Conservation (phyloP, 92 coral and sea anemone genomes). For the Ricordea florida region DNA sequence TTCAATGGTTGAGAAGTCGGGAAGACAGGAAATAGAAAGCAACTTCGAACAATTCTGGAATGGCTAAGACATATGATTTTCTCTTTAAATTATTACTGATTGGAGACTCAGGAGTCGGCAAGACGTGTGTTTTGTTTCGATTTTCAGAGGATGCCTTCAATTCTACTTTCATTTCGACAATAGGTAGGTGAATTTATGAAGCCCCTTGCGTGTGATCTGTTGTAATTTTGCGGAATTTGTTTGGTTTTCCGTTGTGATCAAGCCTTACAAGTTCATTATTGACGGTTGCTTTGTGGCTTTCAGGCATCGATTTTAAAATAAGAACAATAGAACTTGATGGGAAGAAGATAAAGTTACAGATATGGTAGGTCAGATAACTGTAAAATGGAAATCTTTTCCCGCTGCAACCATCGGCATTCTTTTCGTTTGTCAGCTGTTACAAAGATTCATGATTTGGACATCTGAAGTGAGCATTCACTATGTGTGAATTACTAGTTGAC, state of each 20-base stretch:
- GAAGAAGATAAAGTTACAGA: slow-evolving; percentile 97
- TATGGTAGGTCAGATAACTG: slow-evolving; percentile 72
- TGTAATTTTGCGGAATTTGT: slow-evolving; percentile 9
- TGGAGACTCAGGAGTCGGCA: slow-evolving; percentile 99
- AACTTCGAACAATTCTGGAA: slow-evolving; percentile 44
- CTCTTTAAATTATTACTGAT: slow-evolving; percentile 95
- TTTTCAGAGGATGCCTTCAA: slow-evolving; percentile 99
- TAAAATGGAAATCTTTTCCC: too few species aligned
- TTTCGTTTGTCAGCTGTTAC: too few species aligned
- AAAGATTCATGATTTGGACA: too few species aligned
- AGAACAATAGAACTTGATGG: slow-evolving; percentile 97
- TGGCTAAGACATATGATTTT: slow-evolving; percentile 99
- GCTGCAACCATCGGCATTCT: too few species aligned
- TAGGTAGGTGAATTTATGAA: slow-evolving; percentile 68
- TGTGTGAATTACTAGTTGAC: too few species aligned
- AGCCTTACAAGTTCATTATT: background rate
- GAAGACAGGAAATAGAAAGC: slow-evolving; percentile 13
- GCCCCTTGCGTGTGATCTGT: background rate
- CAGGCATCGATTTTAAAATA: slow-evolving; percentile 98
- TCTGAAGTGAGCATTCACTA: too few species aligned
- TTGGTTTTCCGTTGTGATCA: slow-evolving; percentile 4
- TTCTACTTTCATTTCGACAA: slow-evolving; percentile 97
- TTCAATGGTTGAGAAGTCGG: slow-evolving; percentile 46
- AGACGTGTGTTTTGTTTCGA: slow-evolving; percentile 88
- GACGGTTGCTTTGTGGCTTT: slow-evolving; percentile 30